Conservation (phyloP, 2,113 vertebrate species). For the Diadophis punctatus region DNA sequence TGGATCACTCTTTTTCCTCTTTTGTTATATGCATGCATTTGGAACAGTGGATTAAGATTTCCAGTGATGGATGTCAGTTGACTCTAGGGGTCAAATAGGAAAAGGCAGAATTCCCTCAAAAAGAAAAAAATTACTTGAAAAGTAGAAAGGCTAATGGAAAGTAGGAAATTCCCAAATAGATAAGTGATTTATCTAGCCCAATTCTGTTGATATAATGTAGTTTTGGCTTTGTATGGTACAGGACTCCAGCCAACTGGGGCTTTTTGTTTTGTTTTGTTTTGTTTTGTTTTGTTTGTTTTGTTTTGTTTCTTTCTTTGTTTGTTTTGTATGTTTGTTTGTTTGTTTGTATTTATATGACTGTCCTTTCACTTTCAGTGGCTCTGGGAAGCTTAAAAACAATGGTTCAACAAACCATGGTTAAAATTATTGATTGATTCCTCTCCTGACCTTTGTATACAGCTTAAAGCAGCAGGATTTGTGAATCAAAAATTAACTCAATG, state of each 20-base stretch:
- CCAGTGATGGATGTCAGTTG: neutral
- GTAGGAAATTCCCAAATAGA: too few species aligned
- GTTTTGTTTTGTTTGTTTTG: too few species aligned
- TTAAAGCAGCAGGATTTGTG: too few species aligned
- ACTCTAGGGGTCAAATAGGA: neutral
- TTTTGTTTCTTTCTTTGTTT: too few species aligned
- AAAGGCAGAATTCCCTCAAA: neutral
- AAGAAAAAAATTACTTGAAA: neutral
- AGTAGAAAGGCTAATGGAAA: neutral
- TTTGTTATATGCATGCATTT: neutral
- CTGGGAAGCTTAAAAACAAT: too few species aligned
- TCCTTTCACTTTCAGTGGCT: too few species aligned
- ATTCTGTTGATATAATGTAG: neutral
- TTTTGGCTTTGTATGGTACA: neutral
- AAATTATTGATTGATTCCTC: too few species aligned
- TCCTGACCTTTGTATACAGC: too few species aligned
- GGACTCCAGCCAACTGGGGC: neutral
- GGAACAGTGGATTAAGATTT: neutral
- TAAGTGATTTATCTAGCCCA: neutral
- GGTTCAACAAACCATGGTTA: too few species aligned
- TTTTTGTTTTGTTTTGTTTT: neutral
- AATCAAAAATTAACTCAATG: too few species aligned
- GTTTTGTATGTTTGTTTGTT: too few species aligned
- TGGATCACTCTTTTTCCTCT: neutral
- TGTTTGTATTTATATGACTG: too few species aligned